These are phyloP conservation scores for Papilio glaucus DNA, from an alignment of 1,140 invertebrate species.

Conservation along the genomic window DNA sequence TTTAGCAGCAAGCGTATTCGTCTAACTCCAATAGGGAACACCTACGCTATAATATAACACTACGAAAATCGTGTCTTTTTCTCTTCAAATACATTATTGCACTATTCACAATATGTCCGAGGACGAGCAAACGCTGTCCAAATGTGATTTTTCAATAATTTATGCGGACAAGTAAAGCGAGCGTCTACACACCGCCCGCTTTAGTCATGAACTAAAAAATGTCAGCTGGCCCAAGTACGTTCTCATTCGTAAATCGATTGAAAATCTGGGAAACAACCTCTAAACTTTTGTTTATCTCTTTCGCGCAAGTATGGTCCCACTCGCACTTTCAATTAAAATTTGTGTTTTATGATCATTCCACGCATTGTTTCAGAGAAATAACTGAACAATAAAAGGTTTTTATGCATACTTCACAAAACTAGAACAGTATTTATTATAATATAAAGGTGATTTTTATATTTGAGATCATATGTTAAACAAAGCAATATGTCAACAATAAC, in stretches of 20 bases:
- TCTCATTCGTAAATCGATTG: slow-evolving; percentile 80
- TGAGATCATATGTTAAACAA: slow-evolving; percentile 73
- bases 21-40: slow-evolving; percentile 67
- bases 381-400: background rate
- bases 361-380: slow-evolving; percentile 32
- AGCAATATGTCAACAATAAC: slow-evolving; percentile 70
- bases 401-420: background rate
- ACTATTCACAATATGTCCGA: slow-evolving; percentile 66
- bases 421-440: slow-evolving; percentile 17
- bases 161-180: slow-evolving; percentile 51
- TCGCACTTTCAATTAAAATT: slow-evolving; percentile 45
- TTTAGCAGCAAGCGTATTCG: slow-evolving; percentile 64
- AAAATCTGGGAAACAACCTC: slow-evolving; percentile 62
- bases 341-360: slow-evolving; percentile 40
- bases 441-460: slow-evolving; percentile 44
- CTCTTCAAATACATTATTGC: slow-evolving; percentile 82
- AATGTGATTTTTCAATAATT: slow-evolving; percentile 59
- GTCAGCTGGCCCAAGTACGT: slow-evolving; percentile 69
- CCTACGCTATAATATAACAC: slow-evolving; percentile 82
- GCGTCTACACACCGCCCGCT: slow-evolving; percentile 57
- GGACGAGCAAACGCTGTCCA: slow-evolving; percentile 71
- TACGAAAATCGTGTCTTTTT: slow-evolving; percentile 78
- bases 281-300: slow-evolving; percentile 52
- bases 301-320: slow-evolving; percentile 54
- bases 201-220: slow-evolving; percentile 71